Base-by-base conservation (phyloP, 1,140 invertebrate species). In the Dinothrombium tinctorium region DNA sequence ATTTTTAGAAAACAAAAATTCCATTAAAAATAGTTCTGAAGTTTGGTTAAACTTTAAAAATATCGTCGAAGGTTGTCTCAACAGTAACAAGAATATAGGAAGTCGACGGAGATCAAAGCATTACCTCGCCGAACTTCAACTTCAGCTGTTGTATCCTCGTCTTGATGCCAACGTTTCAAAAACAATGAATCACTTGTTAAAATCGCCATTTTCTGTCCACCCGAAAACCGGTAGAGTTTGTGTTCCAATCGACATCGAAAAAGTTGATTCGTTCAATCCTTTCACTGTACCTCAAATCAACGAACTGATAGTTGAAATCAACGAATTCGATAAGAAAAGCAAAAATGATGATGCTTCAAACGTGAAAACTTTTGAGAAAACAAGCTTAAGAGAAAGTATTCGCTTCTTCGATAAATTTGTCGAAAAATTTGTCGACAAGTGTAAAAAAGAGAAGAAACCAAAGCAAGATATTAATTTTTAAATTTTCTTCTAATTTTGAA, bases 201-300 rank as follows among this genome's bases (percentile, higher is more conserved):
- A 99, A 60, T 75, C 83, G 35, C 92, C 92, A 3, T 99, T 98
- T 59, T 94, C 84, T 64, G 71, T 99, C 44, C 92, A 99, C 66
- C 92, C 94, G 2, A 92, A 95, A 61, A 96, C 89, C 28, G 86
- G 86, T 2, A 75, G 84, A 60, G 71, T 94, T 15, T 90, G 82
- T 56, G 69, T 94, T 33, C 80, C 82, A 1, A 75, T 89, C 48
- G 76, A 74, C 54, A 65, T 71, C 2, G 68, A 67, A 46, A 60
- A 65, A 23, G 67, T 74, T 5, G 72, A 73, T 43, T 66, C 70
- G 42, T 86, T 87, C 56, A 67, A 82, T 60, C 73, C 73, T 0
- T 59, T 63, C 17, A 63, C 58, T 35, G 79, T 82, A 8, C 80
- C 81, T n/a, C 76, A 9, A 1, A 24, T 38, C 23, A 6, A 14